phyloP scores from a whole-genome alignment of 2,113 vertebrate genomes.

The Laticauda laticaudata region DNA sequence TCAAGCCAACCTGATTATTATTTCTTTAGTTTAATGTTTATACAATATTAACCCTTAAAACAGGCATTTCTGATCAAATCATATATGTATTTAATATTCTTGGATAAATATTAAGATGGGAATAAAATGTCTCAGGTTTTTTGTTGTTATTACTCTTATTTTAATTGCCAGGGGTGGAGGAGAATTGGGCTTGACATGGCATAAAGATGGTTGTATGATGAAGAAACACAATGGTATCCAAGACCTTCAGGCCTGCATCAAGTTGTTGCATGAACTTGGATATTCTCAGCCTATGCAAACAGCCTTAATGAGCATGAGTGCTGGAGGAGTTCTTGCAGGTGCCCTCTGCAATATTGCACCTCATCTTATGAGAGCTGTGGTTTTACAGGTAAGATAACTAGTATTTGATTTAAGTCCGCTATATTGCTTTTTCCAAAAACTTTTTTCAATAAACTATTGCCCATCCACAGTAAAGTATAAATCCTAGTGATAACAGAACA shows the following conservation, averaged over 20 bases:
- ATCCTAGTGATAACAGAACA: neutral
- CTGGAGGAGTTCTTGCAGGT: conserved; percentile 89
- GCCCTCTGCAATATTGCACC: conserved; percentile 86
- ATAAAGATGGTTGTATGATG: conserved; percentile 76
- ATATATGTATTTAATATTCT: neutral
- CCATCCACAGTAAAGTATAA: neutral
- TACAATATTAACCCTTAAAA: neutral
- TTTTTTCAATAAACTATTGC: neutral
- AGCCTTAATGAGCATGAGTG: conserved; percentile 82
- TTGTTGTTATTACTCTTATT: conserved; percentile 15
- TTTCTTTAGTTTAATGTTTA: neutral
- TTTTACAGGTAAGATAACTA: conserved; percentile 79
- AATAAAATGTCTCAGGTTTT: neutral
- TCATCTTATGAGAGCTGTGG: conserved; percentile 77
- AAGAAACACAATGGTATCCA: conserved; percentile 84
- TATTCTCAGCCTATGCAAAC: conserved; percentile 82
- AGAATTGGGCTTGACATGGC: conserved; percentile 88
- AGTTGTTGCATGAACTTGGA: conserved; percentile 77
- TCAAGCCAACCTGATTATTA: neutral
- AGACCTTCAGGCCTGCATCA: conserved; percentile 85
- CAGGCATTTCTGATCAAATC: neutral
- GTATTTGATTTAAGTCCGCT: neutral
- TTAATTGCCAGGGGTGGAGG: conserved; percentile 85
- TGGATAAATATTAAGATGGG: neutral
- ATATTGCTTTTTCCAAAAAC: neutral